Evolutionary conservation across 2,888 invertebrate species (phyloP), one percentile per base, ranked within the genome.

Genomic region (Strigamia transsilvanica): DNA sequence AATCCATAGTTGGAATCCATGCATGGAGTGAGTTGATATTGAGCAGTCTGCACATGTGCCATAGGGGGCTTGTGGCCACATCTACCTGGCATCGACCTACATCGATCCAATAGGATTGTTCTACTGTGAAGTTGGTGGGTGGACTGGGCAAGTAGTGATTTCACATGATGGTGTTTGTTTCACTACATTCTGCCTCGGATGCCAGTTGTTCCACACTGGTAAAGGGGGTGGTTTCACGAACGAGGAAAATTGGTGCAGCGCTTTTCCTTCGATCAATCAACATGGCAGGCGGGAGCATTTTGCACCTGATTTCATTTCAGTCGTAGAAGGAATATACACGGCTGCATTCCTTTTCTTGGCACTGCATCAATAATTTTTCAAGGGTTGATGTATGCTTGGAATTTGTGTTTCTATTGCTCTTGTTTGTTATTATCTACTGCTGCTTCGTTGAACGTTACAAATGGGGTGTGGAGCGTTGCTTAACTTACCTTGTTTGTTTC

Each of bases 271-370:
- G 66, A 66, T 66, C 66, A 66, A 66, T 66, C 66, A 66, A 66
- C 66, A 23, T 66, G 66, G 66, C 66, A 66, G 23, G 66, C 66
- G 66, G 66, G 66, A 27, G 66, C 66, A 66, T 66, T 66, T 66
- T 66, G 66, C 66, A 66, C 66, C 66, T 66, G 66, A 66, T 66
- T 66, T 66, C 66, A 23, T 66, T 66, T 66, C 66, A 66, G 23
- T 66, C 66, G 66, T 66, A 23, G 66, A 66, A 66, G 66, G 66
- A 66, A 66, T 66, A 66, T 23, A 21, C 66, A 66, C 66, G 66
- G 66, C 66, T 66, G 66, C 66, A 66, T 66, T 66, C 66, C 66
- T 66, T 66, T 66, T 66, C 66, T 66, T 66, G 66, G 66, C 66
- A 66, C 66, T 66, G 66, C 66, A 66, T 66, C 66, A 66, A 66